A percentile compares a stretch with the other conserved stretches of the same genome.
Evolutionary conservation across 1,140 invertebrate species (phyloP).

Genomic region (Meloidogyne floridensis): DNA sequence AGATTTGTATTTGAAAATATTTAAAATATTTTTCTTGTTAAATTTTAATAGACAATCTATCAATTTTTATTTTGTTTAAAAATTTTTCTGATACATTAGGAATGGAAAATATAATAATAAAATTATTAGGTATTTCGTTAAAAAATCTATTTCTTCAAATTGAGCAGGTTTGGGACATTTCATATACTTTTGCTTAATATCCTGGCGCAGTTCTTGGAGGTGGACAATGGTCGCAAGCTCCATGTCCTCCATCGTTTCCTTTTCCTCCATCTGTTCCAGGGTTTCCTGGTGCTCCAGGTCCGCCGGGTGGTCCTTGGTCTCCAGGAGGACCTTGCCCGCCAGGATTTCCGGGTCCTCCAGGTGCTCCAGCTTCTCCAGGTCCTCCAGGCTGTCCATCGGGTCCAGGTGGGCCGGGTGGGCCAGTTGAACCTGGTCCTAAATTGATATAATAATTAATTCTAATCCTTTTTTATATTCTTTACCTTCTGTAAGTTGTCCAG

Average conservation of each 20-base stretch:
- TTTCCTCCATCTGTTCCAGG: conserved; percentile 3
- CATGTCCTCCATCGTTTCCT: conserved; percentile 35
- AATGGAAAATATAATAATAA: conserved; percentile 10
- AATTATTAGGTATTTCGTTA: neutral
- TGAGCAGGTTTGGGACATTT: neutral
- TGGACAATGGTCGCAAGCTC: conserved; percentile 51
- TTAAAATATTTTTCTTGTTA: too few species aligned
- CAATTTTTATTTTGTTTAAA: too few species aligned
- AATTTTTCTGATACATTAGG: neutral
- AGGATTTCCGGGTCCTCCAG: conserved; percentile 33
- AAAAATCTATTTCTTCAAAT: neutral
- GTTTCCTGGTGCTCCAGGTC: conserved; percentile 20
- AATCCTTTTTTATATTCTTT: neutral
- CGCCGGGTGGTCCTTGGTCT: conserved; percentile 19
- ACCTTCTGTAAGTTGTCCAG: conserved; percentile 39
- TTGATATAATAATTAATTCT: neutral
- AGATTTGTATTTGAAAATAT: too few species aligned
- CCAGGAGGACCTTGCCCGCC: conserved; percentile 41
- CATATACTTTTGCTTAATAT: conserved; percentile 26
- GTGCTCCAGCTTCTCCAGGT: conserved; percentile 38
- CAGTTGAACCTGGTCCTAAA: neutral
- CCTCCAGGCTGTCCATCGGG: conserved; percentile 42
- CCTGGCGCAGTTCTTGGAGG: conserved; percentile 41
- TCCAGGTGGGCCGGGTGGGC: conserved; percentile 28
- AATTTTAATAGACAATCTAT: too few species aligned